Evolutionary conservation across 2,797 vertebrate species (phyloP).

Genomic region (Threskiornis aethiopicus): DNA sequence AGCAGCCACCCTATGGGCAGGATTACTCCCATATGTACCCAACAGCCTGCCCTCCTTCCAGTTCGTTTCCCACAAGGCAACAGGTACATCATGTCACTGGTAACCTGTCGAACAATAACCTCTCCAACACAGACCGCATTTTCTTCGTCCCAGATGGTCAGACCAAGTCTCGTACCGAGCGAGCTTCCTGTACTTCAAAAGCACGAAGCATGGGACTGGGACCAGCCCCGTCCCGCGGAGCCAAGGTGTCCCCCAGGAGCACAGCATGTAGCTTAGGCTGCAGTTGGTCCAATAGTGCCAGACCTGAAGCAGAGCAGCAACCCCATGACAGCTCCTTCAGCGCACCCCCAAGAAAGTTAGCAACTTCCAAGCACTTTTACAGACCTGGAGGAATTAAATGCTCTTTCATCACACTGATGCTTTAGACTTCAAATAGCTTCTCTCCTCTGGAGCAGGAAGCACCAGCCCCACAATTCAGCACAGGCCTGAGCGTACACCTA

Average conservation of each 20-base stretch:
- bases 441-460: not conserved
- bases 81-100: not conserved
- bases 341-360: not conserved
- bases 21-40: not conserved
- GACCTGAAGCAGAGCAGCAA: not conserved
- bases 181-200: not conserved
- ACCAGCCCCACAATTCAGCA: not conserved
- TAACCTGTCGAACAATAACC: not conserved
- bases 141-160: not conserved
- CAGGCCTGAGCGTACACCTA: not conserved
- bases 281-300: not conserved
- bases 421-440: not conserved
- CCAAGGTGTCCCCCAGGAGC: not conserved
- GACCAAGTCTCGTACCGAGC: not conserved
- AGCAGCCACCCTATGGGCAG: not conserved
- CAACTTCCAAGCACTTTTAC: not conserved
- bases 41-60: not conserved
- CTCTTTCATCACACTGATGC: not conserved
- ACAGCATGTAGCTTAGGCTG: not conserved
- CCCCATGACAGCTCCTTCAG: not conserved
- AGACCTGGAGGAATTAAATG: not conserved
- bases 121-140: not conserved
- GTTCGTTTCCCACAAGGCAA: not conserved
- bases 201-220: not conserved
- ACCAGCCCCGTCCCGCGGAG: not conserved